Conservation (phyloP, 2,888 invertebrate genomes). For the Parascotia fuliginaria region DNA sequence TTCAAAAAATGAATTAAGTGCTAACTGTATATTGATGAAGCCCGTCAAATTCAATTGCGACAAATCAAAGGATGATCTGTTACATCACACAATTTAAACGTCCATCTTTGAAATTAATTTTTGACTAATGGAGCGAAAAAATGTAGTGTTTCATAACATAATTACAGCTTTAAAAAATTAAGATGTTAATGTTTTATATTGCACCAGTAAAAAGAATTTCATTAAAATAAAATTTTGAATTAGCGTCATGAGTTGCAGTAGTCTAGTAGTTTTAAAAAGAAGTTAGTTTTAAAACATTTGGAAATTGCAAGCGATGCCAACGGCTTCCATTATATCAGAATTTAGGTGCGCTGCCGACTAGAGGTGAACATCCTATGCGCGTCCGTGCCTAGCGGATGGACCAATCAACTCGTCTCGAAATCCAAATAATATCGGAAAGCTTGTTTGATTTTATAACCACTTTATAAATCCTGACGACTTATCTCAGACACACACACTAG, state of each 20-base stretch:
- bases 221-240: too few relatives aligned
- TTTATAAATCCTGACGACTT: constrained; percentile 45
- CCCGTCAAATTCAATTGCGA: constrained; percentile 43
- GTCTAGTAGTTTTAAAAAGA: background rate
- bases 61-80: constrained; percentile 47
- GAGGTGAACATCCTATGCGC: constrained; percentile 77
- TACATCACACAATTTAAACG: constrained; percentile 41
- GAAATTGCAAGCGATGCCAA: constrained; percentile 45
- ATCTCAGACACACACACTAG: constrained; percentile 38
- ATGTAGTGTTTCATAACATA: background rate
- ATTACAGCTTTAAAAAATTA: too few relatives aligned
- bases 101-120: constrained; percentile 25
- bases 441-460: constrained; percentile 57
- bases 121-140: constrained; percentile 11
- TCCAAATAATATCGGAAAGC: constrained; percentile 65
- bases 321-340: constrained; percentile 70
- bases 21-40: constrained; percentile 46
- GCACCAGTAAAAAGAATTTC: too few relatives aligned
- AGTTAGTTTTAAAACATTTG: constrained; percentile 37
- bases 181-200: too few relatives aligned
- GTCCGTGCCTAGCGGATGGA: constrained; percentile 60
- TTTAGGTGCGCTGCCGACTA: constrained; percentile 49
- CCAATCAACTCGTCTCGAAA: constrained; percentile 62
- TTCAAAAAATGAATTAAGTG: constrained; percentile 44
- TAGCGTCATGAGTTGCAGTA: background rate